A percentile compares a stretch with the other conserved stretches of the same genome.
These are phyloP conservation scores for Hapalemur alaotrensis DNA, from an alignment of 2,797 vertebrate genomes.

Conservation along the genomic window DNA sequence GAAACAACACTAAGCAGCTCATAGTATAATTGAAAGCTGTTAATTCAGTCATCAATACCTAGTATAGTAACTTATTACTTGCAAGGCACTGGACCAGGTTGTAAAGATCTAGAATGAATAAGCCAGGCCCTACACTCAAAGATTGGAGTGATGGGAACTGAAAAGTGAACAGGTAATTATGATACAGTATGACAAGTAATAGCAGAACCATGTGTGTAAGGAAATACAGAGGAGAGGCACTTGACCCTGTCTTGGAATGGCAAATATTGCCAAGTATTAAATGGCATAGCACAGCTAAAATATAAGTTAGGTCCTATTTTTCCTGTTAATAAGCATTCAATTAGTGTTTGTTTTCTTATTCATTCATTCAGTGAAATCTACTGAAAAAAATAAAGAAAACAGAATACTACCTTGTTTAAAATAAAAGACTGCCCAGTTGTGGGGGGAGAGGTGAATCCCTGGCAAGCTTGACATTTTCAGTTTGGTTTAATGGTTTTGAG, in stretches of 20 bases:
- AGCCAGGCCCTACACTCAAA: neutral
- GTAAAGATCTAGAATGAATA: neutral
- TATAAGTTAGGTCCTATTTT: neutral
- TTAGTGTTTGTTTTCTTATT: neutral
- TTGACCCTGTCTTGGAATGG: neutral
- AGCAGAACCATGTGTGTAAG: neutral
- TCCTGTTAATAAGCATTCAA: neutral
- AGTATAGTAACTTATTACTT: neutral
- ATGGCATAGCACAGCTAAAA: neutral
- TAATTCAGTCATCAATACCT: neutral
- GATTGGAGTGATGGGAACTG: neutral
- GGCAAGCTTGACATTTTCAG: neutral
- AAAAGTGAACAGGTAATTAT: neutral
- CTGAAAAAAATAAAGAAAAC: neutral
- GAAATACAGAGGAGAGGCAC: neutral
- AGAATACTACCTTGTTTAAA: neutral
- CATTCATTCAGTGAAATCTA: neutral
- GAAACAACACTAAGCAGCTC: neutral
- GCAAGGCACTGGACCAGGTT: neutral
- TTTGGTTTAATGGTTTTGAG: neutral
- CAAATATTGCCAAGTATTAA: neutral
- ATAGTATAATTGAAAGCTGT: neutral
- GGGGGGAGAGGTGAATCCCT: neutral
- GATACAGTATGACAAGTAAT: neutral
- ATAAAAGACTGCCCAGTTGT: neutral